A percentile compares a stretch with the other conserved stretches of the same genome.
These are phyloP conservation scores for Tachyglossus aculeatus DNA, from an alignment of 2,797 vertebrate genomes.

Conservation along the genomic window DNA sequence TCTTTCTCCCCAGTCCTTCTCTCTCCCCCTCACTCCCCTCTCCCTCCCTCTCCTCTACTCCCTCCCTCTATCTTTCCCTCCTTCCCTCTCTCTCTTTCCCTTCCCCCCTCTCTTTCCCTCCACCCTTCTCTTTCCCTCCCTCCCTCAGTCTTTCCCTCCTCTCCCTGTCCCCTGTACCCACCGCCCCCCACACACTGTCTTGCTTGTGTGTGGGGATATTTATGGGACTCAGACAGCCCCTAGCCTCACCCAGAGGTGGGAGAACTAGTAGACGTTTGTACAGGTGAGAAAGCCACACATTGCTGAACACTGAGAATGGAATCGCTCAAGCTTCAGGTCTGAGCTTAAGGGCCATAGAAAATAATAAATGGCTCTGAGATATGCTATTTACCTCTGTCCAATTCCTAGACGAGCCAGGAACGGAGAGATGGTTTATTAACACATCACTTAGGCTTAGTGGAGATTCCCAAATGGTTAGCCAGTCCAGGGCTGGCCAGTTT, in stretches of 20 bases:
- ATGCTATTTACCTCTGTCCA: constrained; percentile 38
- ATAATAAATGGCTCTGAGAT: constrained; percentile 42
- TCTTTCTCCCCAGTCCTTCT: no score
- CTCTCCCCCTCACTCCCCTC: no score
- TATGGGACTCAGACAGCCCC: constrained; percentile 54
- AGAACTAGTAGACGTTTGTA: constrained; percentile 52
- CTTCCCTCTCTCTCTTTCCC: no score
- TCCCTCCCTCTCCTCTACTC: no score
- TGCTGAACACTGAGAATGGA: constrained; percentile 52
- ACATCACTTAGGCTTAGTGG: constrained; percentile 46
- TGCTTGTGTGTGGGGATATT: constrained; percentile 55
- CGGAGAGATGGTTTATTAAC: constrained; percentile 56
- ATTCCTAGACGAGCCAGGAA: constrained; percentile 48
- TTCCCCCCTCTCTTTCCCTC: no score
- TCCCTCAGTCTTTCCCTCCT: no score
- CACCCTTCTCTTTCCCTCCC: no score
- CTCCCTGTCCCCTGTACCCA: no score
- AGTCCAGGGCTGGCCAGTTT: constrained; percentile 54
- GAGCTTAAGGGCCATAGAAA: constrained; percentile 33
- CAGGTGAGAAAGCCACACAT: constrained; percentile 66
- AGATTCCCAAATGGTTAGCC: constrained; percentile 52
- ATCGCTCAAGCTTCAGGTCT: constrained; percentile 19
- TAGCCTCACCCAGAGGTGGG: constrained; percentile 41
- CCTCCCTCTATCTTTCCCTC: no score
- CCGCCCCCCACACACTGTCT: not conserved